A percentile compares a stretch with the other conserved stretches of the same genome.
Conservation (phyloP, 2,797 vertebrate genomes). For the Clarias laeviceps region DNA sequence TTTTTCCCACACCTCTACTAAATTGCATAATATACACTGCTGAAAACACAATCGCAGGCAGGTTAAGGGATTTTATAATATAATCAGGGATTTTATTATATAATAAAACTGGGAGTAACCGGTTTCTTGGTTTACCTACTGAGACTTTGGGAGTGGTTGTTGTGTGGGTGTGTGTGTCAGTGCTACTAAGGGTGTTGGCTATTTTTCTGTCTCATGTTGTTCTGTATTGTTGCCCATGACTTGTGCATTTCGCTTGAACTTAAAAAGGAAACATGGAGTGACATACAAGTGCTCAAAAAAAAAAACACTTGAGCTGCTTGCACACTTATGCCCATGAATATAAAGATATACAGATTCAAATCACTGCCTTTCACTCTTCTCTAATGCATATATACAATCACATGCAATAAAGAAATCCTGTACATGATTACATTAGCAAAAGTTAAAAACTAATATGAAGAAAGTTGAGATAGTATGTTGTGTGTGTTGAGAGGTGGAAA, state of each 20-base stretch:
- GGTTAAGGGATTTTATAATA: too few species aligned
- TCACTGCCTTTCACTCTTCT: background rate
- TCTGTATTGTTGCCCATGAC: conserved; percentile 22
- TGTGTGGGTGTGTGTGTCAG: conserved; percentile 23
- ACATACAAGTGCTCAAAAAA: conserved; percentile 53
- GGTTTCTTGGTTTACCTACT: conserved; percentile 16
- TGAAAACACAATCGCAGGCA: too few species aligned
- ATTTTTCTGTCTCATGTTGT: conserved; percentile 38
- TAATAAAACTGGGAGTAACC: background rate
- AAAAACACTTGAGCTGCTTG: conserved; percentile 26
- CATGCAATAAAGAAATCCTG: background rate
- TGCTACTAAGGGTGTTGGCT: conserved; percentile 17
- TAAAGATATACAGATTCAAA: background rate
- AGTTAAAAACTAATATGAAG: background rate
- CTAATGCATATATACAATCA: background rate
- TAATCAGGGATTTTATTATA: too few species aligned
- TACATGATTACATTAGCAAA: background rate
- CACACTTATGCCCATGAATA: background rate
- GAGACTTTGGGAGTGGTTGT: conserved; percentile 28
- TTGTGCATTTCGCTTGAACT: conserved; percentile 58
- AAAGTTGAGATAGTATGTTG: background rate
- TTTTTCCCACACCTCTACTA: too few species aligned
- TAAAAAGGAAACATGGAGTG: conserved; percentile 61
- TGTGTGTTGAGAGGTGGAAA: too few species aligned
- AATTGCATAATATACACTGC: too few species aligned